Evolutionary conservation across 2,888 invertebrate species (phyloP), one percentile per base, ranked within the genome.

Genomic region (Heliconius charithonia): DNA sequence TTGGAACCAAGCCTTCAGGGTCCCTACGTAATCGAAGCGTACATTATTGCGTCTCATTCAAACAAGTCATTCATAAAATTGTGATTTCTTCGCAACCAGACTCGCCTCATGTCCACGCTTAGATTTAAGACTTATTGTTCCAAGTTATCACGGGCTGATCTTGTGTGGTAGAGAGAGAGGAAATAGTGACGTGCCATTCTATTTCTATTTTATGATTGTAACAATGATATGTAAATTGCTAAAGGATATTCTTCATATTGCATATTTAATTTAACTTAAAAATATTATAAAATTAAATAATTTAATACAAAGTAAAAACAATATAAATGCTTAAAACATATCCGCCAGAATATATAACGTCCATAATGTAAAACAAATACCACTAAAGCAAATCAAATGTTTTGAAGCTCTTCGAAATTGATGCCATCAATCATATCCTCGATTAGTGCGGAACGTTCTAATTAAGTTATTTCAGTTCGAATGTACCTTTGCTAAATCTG

Each of bases 1-100:
- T 84, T 87, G 85, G 83, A 85, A 37, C 88, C 87, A 88, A 87
- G 86, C 87, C 90, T 89, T 90, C 86, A 86, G 88, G 88, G 85
- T 87, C 88, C 89, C 84, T 88, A 87, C 87, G 85, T 86, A 84
- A 85, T 83, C 86, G 84, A 85, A 85, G 84, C 86, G 87, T 88
- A 88, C 92, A 92, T 93, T 92, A 92, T 91, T 90, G 89, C 90
- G 88, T 91, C 92, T 91, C 92, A 93, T 94, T 93, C 91, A 92
- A 94, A 91, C 91, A 92, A 91, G 88, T 93, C 93, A 94, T 94
- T 94, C 94, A 94, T 93, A 93, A 93, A 94, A 94, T 93, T 93
- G 92, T 90, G 90, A 90, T 89, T 90, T 85, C 87, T 87, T 86
- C 87, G 90, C 89, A 92, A 91, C 89, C 87, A 86, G 91, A 92